Evolutionary conservation across 1,140 invertebrate genomes (phyloP), one percentile per base, ranked within the genome.

Genomic region (Nasonia longicornis): DNA sequence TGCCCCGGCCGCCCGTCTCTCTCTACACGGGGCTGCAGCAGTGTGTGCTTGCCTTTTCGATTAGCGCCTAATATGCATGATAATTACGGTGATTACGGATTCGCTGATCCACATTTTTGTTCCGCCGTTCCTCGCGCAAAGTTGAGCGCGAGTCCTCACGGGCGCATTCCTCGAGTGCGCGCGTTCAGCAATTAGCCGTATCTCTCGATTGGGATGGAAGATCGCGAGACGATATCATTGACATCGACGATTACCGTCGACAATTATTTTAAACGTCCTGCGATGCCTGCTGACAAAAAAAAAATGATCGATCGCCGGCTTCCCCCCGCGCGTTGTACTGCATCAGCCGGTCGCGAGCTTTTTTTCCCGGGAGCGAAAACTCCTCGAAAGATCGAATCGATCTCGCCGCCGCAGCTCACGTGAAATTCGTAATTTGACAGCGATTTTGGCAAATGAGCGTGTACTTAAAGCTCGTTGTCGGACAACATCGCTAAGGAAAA

Each of bases 371-470:
- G 38, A 42, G 66, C 64, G 45, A 48, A 77, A 69, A 69, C 48
- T 45, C 20, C 16, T 20, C 14, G 22, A 45, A 29, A 45, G 74
- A 77, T 67, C 58, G 35, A 67, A 67, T 77, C 58, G 31, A 66
- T 31, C 48, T 63, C 35, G 8, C 16, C 26, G n/a, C 2, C 3
- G 48, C 26, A n/a, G 45, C 52, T 35, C 31, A 64, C 16, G 26
- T 26, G 26, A 52, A 64, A 10, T 45, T 14, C 16, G 35, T 77
- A 77, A 77, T 77, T 77, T 42, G 64, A 83, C 77, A 79, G 80
- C 80, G 70, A 63, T 72, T 79, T 76, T 14, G 77, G 67, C 22
- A 35, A 79, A 81, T 80, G 73, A 83, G 82, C 79, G 70, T 67
- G 38, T 69, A 77, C 38, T 77, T 77, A 77, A 77, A 69, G 6